Conservation (phyloP, 2,797 vertebrate species). For the Tiaroga cobitis region DNA sequence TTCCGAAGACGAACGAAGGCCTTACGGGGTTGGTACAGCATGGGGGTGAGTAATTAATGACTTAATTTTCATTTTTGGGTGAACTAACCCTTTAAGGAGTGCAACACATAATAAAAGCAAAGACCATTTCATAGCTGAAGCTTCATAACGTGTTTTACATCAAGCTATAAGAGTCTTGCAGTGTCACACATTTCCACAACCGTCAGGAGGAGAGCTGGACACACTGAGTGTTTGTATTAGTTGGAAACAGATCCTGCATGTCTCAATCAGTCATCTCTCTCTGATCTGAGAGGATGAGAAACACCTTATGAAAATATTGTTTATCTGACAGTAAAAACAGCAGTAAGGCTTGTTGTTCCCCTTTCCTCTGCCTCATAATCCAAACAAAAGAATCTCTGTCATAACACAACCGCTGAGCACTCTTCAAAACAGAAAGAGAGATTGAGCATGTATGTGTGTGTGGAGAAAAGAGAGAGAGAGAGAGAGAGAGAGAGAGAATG, state of each 20-base stretch:
- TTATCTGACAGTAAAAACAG: slow-evolving; percentile 67
- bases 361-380: slow-evolving; percentile 59
- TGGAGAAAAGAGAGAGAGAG: slow-evolving; percentile 13
- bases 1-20: too few relatives aligned
- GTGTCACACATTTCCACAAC: slow-evolving; percentile 19
- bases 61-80: too few relatives aligned
- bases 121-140: background rate
- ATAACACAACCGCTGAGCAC: slow-evolving; percentile 62
- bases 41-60: too few relatives aligned
- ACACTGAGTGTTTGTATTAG: slow-evolving; percentile 52
- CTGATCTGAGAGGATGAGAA: slow-evolving; percentile 70
- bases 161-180: background rate
- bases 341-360: slow-evolving; percentile 58
- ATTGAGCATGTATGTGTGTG: background rate
- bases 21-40: too few relatives aligned
- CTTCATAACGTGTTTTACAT: slow-evolving; percentile 24
- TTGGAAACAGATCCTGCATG: slow-evolving; percentile 61
- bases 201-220: slow-evolving; percentile 17
- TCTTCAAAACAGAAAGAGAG: slow-evolving; percentile 35
- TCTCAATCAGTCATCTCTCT: slow-evolving; percentile 54
- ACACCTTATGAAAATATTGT: slow-evolving; percentile 78
- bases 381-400: slow-evolving; percentile 64
- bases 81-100: too few relatives aligned
- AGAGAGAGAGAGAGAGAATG: slow-evolving; percentile 20
- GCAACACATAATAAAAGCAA: background rate